Conservation (phyloP, 2,797 vertebrate species). For the Jordanella pulchra region DNA sequence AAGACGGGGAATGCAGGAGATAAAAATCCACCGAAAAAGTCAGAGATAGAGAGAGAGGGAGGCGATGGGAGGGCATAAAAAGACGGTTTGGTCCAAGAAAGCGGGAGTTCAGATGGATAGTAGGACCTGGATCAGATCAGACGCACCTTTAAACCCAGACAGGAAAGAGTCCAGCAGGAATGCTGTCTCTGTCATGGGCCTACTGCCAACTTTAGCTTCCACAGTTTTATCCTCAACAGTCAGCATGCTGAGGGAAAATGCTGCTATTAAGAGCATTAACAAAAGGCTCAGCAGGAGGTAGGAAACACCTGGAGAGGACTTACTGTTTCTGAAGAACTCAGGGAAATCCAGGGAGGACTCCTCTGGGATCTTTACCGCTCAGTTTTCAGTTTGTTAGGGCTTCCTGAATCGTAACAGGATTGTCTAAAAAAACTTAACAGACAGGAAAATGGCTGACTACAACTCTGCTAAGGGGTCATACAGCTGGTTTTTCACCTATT, state of each 20-base stretch:
- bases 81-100: constrained; percentile 21
- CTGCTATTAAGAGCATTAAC: constrained; percentile 48
- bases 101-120: constrained; percentile 1
- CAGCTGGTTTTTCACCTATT: background rate
- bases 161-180: background rate
- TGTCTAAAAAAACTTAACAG: background rate
- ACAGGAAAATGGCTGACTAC: background rate
- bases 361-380: background rate
- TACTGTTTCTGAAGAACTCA: background rate
- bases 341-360: background rate
- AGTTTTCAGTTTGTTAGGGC: background rate
- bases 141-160: background rate
- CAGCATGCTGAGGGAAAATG: constrained; percentile 54
- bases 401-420: background rate
- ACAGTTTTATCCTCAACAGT: constrained; percentile 39
- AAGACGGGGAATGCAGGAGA: constrained; percentile 19
- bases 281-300: constrained; percentile 59
- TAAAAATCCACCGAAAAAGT: constrained; percentile 28
- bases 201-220: constrained; percentile 33
- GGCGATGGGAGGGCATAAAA: constrained; percentile 2
- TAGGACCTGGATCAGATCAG: constrained; percentile 22
- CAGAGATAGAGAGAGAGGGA: background rate
- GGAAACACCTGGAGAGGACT: constrained; percentile 8
- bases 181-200: constrained; percentile 31
- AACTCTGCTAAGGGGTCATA: background rate